Conservation (phyloP, 2,888 invertebrate species). For the Deladenus siricidicola region DNA sequence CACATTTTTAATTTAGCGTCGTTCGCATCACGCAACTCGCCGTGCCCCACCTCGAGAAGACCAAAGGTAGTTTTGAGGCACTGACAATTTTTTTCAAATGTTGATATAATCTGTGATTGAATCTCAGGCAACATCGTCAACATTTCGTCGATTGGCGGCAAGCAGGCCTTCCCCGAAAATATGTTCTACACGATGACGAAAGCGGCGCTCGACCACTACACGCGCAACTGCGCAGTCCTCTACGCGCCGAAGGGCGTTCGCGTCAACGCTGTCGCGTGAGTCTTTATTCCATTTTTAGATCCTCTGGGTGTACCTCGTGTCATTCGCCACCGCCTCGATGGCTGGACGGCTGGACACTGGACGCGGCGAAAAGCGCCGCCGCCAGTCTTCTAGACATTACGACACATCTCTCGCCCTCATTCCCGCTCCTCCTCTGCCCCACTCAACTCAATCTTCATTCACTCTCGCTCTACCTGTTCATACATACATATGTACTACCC, state of each 20-base stretch:
- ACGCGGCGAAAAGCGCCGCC: too few species aligned
- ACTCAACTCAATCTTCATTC: too few species aligned
- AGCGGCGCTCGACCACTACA: conserved; percentile 5
- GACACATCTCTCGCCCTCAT: too few species aligned
- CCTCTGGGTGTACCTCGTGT: too few species aligned
- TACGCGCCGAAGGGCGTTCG: conserved; percentile 2
- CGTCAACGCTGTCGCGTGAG: conserved; percentile 2
- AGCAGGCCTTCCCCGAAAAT: not conserved
- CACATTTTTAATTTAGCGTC: conserved; percentile 1
- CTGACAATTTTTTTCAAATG: not conserved
- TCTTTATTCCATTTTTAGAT: not conserved
- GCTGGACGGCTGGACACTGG: too few species aligned
- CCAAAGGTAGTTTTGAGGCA: conserved; percentile 10
- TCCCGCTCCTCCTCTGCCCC: too few species aligned
- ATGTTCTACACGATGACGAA: not conserved
- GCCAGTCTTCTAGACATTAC: too few species aligned
- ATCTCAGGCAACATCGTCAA: conserved; percentile 14
- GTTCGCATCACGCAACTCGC: conserved; percentile 15
- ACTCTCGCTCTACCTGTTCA: too few species aligned
- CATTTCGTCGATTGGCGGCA: not conserved
- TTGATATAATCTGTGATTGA: too few species aligned
- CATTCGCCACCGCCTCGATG: too few species aligned
- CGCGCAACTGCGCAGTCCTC: not conserved
- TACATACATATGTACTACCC: too few species aligned
- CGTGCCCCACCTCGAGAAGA: conserved; percentile 9